These are phyloP conservation scores for Columba janthina DNA, from an alignment of 2,113 vertebrate species.

Conservation along the genomic window DNA sequence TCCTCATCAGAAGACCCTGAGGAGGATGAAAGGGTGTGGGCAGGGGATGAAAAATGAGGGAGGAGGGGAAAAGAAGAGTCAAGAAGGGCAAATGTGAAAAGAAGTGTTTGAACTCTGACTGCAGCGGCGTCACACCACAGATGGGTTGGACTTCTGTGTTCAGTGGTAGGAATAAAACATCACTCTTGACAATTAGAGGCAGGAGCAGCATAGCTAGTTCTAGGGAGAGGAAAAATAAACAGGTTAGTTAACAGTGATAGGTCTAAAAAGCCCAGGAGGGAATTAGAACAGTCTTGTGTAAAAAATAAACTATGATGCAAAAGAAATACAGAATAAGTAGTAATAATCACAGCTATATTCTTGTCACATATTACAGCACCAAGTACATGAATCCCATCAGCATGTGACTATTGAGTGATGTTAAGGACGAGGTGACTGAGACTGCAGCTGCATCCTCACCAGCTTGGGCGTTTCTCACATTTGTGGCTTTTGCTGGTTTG, in stretches of 20 bases:
- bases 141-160: constrained; percentile 12
- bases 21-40: background rate
- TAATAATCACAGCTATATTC: background rate
- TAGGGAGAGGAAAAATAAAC: background rate
- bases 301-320: background rate
- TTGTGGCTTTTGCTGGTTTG: background rate
- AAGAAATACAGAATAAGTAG: background rate
- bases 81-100: constrained; percentile 29
- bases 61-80: background rate
- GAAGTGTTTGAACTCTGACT: constrained; percentile 20
- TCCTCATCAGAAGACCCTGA: background rate
- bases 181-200: background rate
- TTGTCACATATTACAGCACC: background rate
- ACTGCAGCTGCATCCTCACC: fast-evolving
- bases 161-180: background rate
- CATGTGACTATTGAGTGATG: background rate
- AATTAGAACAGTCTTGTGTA: background rate
- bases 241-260: background rate
- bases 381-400: background rate
- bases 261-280: background rate
- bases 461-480: background rate
- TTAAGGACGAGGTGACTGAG: background rate
- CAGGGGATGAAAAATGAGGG: constrained; percentile 35
- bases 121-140: background rate
- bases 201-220: background rate